A percentile compares a stretch with the other conserved stretches of the same genome.
Evolutionary conservation across 2,797 vertebrate genomes (phyloP).

Genomic region (Botia almorhae): DNA sequence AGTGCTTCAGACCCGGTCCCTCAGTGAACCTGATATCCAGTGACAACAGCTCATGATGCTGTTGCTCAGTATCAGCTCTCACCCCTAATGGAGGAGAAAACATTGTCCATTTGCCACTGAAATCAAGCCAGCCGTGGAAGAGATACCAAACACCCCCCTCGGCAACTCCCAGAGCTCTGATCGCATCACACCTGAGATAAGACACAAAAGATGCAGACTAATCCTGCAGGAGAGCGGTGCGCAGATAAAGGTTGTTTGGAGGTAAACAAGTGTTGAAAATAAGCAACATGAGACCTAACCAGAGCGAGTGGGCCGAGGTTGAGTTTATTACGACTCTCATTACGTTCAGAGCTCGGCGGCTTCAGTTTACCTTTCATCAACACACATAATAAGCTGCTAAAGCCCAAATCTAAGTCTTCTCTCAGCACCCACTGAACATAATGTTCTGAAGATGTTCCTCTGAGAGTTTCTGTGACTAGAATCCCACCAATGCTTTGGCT

Average conservation of each 20-base stretch:
- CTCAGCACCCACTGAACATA: constrained; percentile 10
- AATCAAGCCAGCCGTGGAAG: constrained; percentile 24
- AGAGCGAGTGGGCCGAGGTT: constrained; percentile 7
- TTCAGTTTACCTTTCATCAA: constrained; percentile 44
- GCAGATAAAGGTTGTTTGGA: constrained; percentile 48
- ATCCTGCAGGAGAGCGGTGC: constrained; percentile 36
- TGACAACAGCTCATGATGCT: constrained; percentile 19
- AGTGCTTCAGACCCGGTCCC: not conserved
- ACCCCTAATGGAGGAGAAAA: constrained; percentile 35
- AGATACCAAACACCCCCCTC: constrained; percentile 40
- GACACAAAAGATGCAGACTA: constrained; percentile 48
- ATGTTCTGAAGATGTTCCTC: constrained; percentile 27
- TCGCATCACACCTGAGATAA: constrained; percentile 44
- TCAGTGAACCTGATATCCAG: constrained; percentile 19
- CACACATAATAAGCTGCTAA: constrained; percentile 29
- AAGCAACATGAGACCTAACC: constrained; percentile 34
- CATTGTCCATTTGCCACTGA: constrained; percentile 33
- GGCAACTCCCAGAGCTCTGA: constrained; percentile 28
- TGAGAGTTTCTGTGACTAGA: not conserved
- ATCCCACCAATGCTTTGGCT: not conserved
- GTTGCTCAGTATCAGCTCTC: constrained; percentile 37
- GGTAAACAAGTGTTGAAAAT: constrained; percentile 50
- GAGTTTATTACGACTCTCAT: constrained; percentile 42
- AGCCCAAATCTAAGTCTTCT: constrained; percentile 14
- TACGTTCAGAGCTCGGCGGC: constrained; percentile 2